Base-by-base conservation (phyloP, 2,888 invertebrate genomes). In the Mythimna loreyi region DNA sequence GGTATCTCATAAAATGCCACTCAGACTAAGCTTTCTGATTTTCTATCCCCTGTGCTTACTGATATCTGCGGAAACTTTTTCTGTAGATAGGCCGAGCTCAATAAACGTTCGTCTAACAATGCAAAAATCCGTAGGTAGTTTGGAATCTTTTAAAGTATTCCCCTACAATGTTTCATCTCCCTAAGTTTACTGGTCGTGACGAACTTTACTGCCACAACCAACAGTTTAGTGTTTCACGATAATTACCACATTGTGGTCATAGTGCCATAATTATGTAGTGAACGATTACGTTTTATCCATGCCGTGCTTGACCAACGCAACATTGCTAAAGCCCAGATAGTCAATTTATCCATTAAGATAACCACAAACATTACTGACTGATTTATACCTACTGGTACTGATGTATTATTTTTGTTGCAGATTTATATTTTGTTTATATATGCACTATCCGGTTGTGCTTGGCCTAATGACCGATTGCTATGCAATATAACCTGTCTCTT, bases 381-480 rank as follows among this genome's bases (percentile, higher is more conserved):
- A 71, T 61, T 36, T 28, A 63, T 7, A 33, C 43, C 43, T 45
- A 45, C 19, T 19, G 5, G 1, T 19, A 16, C 19, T 5, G 30
- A 30, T 36, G 4, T 30, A 58, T 76, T 58, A 65, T 53, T 55
- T 28, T 11, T 47, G n/a, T n/a, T 21, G 47, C 47, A 40, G 40
- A 78, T 55, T 61, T 63, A 33, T 21, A 33, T 25, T 56, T 57
- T 65, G 59, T 36, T 52, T 49, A 67, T 67, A 67, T 67, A 19
- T 33, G 21, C 59, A 68, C 59, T 57, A 69, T 72, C 77, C 65
- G 67, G 74, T 83, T 72, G 8, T 59, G 33, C 49, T 65, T 77
- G 75, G 56, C 82, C 69, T 55, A 71, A 72, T 83, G 82, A 81
- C 77, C 84, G 77, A 75, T 82, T 60, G 65, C 66, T 36, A 57